Conservation (phyloP, 1,140 invertebrate genomes). For the Druon quercuslanigerum region DNA sequence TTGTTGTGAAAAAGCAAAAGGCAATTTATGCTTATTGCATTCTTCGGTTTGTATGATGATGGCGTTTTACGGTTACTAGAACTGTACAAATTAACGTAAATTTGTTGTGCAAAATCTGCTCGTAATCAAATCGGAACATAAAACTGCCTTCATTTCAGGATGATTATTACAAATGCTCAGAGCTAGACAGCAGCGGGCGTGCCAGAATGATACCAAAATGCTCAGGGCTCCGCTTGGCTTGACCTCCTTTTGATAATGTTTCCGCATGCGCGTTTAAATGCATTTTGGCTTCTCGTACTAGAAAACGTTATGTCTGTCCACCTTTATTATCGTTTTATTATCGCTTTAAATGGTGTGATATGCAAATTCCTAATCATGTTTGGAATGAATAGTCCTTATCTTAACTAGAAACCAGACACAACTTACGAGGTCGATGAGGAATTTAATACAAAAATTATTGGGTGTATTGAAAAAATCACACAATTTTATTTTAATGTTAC, state of each 20-base stretch:
- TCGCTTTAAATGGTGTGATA: background rate
- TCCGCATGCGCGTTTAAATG: constrained; percentile 30
- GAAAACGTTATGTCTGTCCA: constrained; percentile 12
- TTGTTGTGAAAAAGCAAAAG: background rate
- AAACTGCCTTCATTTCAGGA: constrained; percentile 3
- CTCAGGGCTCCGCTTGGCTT: constrained; percentile 27
- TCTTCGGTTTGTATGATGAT: background rate
- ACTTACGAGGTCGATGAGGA: no score
- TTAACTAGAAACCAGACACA: no score
- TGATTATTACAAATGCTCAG: constrained; percentile 14
- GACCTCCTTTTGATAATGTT: constrained; percentile 31
- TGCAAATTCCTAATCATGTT: background rate
- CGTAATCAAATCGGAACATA: background rate
- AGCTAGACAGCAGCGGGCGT: constrained; percentile 11
- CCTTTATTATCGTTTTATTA: background rate
- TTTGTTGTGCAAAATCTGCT: background rate
- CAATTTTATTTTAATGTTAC: no score
- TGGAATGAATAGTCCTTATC: background rate
- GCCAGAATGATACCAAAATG: constrained; percentile 28
- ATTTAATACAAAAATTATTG: no score
- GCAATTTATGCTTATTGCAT: background rate
- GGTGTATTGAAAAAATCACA: no score
- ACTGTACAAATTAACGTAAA: constrained; percentile 3
- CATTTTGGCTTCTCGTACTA: constrained; percentile 27
- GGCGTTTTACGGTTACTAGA: background rate